phyloP scores from a whole-genome alignment of 2,888 invertebrate species.

The Slavum lentiscoides region DNA sequence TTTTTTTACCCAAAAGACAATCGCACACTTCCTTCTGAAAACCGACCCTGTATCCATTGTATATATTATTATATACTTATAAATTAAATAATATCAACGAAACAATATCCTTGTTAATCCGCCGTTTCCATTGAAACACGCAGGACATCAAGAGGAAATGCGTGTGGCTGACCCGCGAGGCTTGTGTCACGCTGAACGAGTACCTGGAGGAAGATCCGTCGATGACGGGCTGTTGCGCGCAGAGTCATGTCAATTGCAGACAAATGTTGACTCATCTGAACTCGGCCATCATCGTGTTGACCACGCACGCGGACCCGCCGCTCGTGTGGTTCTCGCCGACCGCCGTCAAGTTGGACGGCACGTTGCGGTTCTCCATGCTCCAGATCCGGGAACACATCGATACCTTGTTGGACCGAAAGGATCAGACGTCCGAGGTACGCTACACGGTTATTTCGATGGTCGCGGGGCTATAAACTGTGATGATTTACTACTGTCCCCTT shows the following conservation, averaged over 20 bases:
- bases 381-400: conserved; percentile 95
- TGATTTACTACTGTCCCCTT: too few species aligned
- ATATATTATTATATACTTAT: too few species aligned
- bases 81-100: too few species aligned
- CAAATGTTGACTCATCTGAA: conserved; percentile 63
- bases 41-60: too few species aligned
- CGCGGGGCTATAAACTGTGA: too few species aligned
- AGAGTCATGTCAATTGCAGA: conserved; percentile 36
- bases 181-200: conserved; percentile 45
- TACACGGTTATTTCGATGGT: too few species aligned
- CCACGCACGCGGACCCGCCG: conserved; percentile 75
- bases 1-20: too few species aligned
- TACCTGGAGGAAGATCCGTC: conserved; percentile 42
- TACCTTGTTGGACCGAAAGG: conserved; percentile 88
- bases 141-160: conserved; percentile 71
- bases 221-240: conserved; percentile 33
- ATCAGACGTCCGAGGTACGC: conserved; percentile 79
- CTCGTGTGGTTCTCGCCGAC: conserved; percentile 82
- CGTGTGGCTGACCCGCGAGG: conserved; percentile 51
- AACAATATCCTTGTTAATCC: too few species aligned
- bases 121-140: conserved; percentile 30
- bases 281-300: conserved; percentile 65
- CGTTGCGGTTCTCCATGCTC: conserved; percentile 82
- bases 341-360: conserved; percentile 78
- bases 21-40: too few species aligned